phyloP scores from a whole-genome alignment of 2,888 invertebrate genomes.

The Cyclophora albipunctata region DNA sequence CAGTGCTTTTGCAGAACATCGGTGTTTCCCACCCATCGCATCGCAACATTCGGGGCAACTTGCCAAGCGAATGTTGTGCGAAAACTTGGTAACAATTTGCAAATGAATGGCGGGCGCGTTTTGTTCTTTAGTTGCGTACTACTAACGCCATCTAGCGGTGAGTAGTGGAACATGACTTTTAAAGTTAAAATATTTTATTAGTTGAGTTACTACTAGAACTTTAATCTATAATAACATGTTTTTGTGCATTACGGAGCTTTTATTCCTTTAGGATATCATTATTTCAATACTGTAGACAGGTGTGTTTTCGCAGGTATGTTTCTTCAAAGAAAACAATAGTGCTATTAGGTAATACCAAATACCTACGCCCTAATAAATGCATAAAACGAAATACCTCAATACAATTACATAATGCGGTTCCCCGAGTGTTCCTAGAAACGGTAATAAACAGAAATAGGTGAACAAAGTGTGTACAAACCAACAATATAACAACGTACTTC shows the following conservation, averaged over 20 bases:
- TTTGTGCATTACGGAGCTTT: too few relatives aligned
- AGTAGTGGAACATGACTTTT: constrained; percentile 37
- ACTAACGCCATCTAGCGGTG: constrained; percentile 50
- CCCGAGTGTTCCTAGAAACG: constrained; percentile 9
- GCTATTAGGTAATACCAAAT: constrained; percentile 2
- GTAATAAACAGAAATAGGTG: constrained; percentile 31
- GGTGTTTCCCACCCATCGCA: constrained; percentile 35
- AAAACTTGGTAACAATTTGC: constrained; percentile 36
- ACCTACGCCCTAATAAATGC: too few relatives aligned
- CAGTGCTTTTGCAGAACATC: constrained; percentile 39
- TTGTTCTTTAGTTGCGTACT: constrained; percentile 9
- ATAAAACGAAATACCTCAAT: constrained; percentile 5
- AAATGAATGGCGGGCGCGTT: constrained; percentile 17
- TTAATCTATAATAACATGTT: too few relatives aligned
- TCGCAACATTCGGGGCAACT: constrained; percentile 25
- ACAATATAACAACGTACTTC: constrained; percentile 38
- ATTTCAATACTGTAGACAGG: too few relatives aligned
- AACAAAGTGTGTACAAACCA: constrained; percentile 36
- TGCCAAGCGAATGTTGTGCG: constrained; percentile 42
- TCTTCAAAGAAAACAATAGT: too few relatives aligned
- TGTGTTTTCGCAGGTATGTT: too few relatives aligned
- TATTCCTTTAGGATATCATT: too few relatives aligned
- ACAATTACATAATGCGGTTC: constrained; percentile 11
- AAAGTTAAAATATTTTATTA: background rate
- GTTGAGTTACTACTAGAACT: too few relatives aligned